Percentiles rank a stretch among this genome's conserved stretches.
Evolutionary conservation across 2,113 vertebrate genomes (phyloP).

Genomic region (Amphiprion percula): DNA sequence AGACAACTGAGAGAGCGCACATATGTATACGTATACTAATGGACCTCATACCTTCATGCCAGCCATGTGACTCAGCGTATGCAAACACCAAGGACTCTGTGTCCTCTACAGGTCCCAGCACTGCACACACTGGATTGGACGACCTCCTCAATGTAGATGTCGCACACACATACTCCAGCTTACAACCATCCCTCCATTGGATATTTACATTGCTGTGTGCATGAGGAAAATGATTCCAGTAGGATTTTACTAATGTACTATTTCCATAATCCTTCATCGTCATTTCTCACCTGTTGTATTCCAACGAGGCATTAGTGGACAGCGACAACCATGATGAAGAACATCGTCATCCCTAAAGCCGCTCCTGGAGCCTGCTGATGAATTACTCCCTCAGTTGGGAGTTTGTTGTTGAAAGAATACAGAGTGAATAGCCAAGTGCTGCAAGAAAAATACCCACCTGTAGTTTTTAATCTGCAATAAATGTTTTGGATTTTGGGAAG

Average conservation of each 20-base stretch:
- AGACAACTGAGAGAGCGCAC: slow-evolving; percentile 16
- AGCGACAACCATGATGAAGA: slow-evolving; percentile 11
- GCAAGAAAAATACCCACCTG: no score
- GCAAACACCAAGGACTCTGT: slow-evolving; percentile 64
- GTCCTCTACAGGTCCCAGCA: slow-evolving; percentile 63
- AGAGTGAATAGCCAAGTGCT: background rate
- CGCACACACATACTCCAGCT: slow-evolving; percentile 1
- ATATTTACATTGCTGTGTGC: slow-evolving; percentile 50
- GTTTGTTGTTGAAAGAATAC: background rate
- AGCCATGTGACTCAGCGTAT: slow-evolving; percentile 62
- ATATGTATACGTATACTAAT: slow-evolving; percentile 49
- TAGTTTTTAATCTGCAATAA: background rate
- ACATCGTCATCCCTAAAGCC: background rate
- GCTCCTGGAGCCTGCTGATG: slow-evolving; percentile 9
- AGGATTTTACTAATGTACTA: slow-evolving; percentile 55
- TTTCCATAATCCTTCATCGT: slow-evolving; percentile 48
- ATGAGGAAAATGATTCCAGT: slow-evolving; percentile 27
- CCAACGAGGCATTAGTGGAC: slow-evolving; percentile 34
- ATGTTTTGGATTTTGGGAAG: background rate
- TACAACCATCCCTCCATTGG: slow-evolving; percentile 26
- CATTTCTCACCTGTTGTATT: slow-evolving; percentile 62
- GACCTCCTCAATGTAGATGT: slow-evolving; percentile 27
- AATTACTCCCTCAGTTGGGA: slow-evolving; percentile 6
- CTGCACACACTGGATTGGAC: slow-evolving; percentile 20
- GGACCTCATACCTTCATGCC: slow-evolving; percentile 55